Base-by-base conservation (phyloP, 2,797 vertebrate genomes). In the Rhynchonycteris naso region DNA sequence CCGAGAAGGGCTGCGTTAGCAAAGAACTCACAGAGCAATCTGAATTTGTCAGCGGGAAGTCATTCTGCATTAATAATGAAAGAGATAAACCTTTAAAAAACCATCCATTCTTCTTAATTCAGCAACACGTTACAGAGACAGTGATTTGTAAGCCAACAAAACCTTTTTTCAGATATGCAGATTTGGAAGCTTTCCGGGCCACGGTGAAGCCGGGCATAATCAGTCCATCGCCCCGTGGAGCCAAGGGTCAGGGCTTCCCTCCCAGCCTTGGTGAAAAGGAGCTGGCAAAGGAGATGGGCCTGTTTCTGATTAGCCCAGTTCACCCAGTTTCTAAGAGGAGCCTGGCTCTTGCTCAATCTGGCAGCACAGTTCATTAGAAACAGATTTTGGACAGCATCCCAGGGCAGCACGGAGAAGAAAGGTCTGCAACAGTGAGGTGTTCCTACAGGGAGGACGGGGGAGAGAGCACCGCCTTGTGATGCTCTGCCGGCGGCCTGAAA, bases 301-400 rank as follows among this genome's bases (percentile, higher is more conserved):
- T 95, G 76, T 94, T 91, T 93, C 72, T 30, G 30, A 85, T 95
- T 72, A 71, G 22, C 30, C 63, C 56, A 11, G 43, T 59, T 63
- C n/a, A 24, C 72, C 50, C 88, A 65, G 5, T 28, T 93, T 52
- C 90, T 83, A 86, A 83, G 50, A 71, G 65, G 71, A 75, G 58
- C 26, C 38, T 66, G 71, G n/a, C 21, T 96, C 54, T 71, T 47
- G 28, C 69, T 54, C 19, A 50, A 10, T 38, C 76, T 88, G 33
- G 82, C n/a, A 19, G 21, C 33, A 11, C 11, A 79, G 43, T n/a
- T 76, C 83, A 66, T 79, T 69, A 76, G 93, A 85, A 43, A 65
- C 35, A 2, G 22, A 65, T 16, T 74, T 93, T 26, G n/a, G 82
- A 88, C 26, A 66, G 80, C 35, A 24, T 61, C 69, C 59, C 24